Evolutionary conservation across 2,888 invertebrate genomes (phyloP).

Genomic region (Neocrepidodera transversa): DNA sequence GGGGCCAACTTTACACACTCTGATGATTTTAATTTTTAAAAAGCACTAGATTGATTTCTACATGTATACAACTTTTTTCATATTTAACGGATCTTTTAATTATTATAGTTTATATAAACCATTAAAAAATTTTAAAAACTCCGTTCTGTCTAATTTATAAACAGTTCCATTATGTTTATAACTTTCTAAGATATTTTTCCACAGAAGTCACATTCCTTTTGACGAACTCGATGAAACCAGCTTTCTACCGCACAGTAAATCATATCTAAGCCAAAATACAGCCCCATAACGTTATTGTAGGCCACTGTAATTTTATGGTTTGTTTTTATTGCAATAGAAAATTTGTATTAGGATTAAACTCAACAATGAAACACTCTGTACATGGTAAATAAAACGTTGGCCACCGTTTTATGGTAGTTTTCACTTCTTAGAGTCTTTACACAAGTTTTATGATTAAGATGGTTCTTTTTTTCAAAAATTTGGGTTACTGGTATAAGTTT

Average conservation of each 20-base stretch:
- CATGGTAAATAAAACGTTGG: conserved; percentile 36
- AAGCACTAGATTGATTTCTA: too few relatives aligned
- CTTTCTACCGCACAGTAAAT: conserved; percentile 39
- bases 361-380: conserved; percentile 28
- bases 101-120: too few relatives aligned
- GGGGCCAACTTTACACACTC: too few relatives aligned
- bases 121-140: too few relatives aligned
- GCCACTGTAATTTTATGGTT: conserved; percentile 46
- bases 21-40: too few relatives aligned
- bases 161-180: not conserved
- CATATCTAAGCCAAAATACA: conserved; percentile 26
- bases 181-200: conserved; percentile 5
- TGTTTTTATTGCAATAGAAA: conserved; percentile 48
- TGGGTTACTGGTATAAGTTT: conserved; percentile 41
- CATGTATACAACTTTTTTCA: too few relatives aligned
- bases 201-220: conserved; percentile 14
- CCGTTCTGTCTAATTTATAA: not conserved
- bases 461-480: conserved; percentile 41
- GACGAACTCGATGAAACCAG: conserved; percentile 17
- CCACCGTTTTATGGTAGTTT: conserved; percentile 48
- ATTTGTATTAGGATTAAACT: conserved; percentile 32
- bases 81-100: too few relatives aligned
- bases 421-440: conserved; percentile 40
- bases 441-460: conserved; percentile 26
- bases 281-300: conserved; percentile 27